Percentiles rank a stretch among this genome's conserved stretches.
Conservation (phyloP, 2,888 invertebrate species). For the Neoascia interrupta region DNA sequence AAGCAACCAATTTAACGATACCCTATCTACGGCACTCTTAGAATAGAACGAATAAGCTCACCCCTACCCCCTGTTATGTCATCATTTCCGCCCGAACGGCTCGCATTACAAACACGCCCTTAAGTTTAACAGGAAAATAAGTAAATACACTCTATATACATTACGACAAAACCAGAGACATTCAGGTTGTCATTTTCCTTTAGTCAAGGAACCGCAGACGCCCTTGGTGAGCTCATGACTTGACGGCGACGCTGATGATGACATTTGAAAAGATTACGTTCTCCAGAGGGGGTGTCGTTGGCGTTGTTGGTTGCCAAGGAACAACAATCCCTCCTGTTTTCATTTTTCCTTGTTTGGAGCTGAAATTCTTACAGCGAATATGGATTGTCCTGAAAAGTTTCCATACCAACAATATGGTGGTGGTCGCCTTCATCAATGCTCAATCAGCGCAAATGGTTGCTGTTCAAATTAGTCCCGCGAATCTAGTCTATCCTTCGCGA, state of each 20-base stretch:
- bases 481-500: slow-evolving; percentile 9
- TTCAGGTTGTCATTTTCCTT: slow-evolving; percentile 12
- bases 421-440: too few relatives aligned
- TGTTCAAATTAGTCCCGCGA: slow-evolving; percentile 1
- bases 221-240: slow-evolving; percentile 14
- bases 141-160: too few relatives aligned
- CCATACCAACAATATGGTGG: neutral
- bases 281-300: too few relatives aligned
- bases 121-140: slow-evolving; percentile 17
- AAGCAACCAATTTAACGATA: too few relatives aligned
- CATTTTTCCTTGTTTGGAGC: neutral
- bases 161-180: slow-evolving; percentile 5
- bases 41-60: too few relatives aligned
- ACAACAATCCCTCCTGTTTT: neutral
- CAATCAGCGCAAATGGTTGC: slow-evolving; percentile 6
- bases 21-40: too few relatives aligned
- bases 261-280: slow-evolving; percentile 1
- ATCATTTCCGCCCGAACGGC: slow-evolving; percentile 29
- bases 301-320: slow-evolving; percentile 6
- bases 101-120: slow-evolving; percentile 32
- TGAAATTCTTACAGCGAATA: neutral
- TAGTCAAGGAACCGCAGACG: neutral
- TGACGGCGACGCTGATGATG: slow-evolving; percentile 11
- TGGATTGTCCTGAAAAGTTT: neutral
- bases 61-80: too few relatives aligned